Evolutionary conservation across 92 coral and sea anemone genomes (phyloP).

Genomic region (Heteractis magnifica): DNA sequence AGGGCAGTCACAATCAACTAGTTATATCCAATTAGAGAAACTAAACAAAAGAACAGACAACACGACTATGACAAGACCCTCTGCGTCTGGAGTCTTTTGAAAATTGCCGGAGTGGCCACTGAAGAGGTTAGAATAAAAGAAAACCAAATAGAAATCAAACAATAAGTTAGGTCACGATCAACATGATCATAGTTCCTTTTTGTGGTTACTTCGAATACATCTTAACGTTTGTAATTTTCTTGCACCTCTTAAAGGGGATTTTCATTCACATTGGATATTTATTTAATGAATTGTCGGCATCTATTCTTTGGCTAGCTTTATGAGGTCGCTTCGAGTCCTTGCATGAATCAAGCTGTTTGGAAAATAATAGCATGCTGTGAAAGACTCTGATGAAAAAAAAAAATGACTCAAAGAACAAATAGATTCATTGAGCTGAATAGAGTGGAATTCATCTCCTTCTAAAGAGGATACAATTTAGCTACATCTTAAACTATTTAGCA

Average conservation of each 20-base stretch:
- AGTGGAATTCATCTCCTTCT: background rate
- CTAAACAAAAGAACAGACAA: background rate
- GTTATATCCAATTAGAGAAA: background rate
- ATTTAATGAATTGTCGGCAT: background rate
- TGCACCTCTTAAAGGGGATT: background rate
- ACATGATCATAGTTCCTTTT: background rate
- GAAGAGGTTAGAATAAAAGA: background rate
- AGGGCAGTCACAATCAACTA: background rate
- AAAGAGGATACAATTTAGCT: background rate
- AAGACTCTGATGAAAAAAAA: background rate
- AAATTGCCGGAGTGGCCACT: background rate
- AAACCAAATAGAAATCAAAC: background rate
- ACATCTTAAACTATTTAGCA: background rate
- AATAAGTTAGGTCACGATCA: background rate
- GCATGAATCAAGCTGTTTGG: background rate
- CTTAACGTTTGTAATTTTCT: background rate
- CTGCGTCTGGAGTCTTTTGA: background rate
- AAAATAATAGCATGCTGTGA: conserved; percentile 8
- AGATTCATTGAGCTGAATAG: background rate
- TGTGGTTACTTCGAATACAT: background rate
- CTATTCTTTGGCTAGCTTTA: background rate
- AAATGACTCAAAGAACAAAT: background rate
- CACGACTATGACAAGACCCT: background rate
- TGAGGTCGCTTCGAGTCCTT: background rate
- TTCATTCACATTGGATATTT: background rate